Conservation (phyloP, 2,797 vertebrate species). For the Mico argentatus region DNA sequence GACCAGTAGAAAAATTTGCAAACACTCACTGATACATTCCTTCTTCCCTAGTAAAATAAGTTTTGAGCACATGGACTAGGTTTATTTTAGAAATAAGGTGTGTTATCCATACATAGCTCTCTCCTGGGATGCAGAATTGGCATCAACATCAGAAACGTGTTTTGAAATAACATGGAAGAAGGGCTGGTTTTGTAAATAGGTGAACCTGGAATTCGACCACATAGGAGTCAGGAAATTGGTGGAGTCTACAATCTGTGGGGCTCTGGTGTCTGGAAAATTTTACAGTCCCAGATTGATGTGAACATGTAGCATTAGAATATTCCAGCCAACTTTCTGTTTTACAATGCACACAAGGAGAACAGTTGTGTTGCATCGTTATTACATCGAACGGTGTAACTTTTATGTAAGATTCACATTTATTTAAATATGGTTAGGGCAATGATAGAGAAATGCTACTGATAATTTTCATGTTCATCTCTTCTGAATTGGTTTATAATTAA, state of each 20-base stretch:
- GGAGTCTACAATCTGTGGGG: conserved; percentile 55
- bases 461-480: neutral
- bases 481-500: conserved; percentile 18
- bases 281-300: conserved; percentile 58
- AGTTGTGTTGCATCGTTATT: neutral
- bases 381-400: neutral
- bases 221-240: conserved; percentile 68
- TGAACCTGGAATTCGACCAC: conserved; percentile 61
- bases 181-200: conserved; percentile 48
- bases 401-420: neutral
- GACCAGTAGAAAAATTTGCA: conserved; percentile 9
- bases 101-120: neutral
- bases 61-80: neutral
- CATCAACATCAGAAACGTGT: neutral
- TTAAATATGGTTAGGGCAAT: neutral
- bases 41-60: conserved; percentile 32
- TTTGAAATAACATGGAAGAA: conserved; percentile 47
- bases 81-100: conserved; percentile 35
- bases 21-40: neutral
- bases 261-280: conserved; percentile 73
- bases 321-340: conserved; percentile 55
- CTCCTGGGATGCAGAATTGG: neutral
- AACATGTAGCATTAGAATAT: conserved; percentile 44
- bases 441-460: neutral
- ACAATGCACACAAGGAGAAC: conserved; percentile 3